phyloP scores from a whole-genome alignment of 2,888 invertebrate species.

The Drosophila prolongata region DNA sequence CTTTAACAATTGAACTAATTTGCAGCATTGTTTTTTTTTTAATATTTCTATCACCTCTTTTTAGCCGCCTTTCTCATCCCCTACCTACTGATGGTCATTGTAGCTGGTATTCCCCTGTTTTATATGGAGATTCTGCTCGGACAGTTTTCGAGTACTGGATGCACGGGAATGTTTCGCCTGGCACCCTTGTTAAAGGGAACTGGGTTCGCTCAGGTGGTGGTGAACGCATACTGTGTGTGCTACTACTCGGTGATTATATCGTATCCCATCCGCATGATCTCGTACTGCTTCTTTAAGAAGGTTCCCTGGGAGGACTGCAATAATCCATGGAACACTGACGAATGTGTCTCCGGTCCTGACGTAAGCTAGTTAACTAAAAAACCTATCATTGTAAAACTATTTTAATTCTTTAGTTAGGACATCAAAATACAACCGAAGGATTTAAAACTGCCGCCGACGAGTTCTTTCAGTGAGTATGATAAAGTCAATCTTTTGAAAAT shows the following conservation, averaged over 20 bases:
- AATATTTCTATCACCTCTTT: not conserved
- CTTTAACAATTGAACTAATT: too few species aligned
- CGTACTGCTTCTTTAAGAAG: conserved; percentile 87
- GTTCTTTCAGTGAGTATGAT: conserved; percentile 90
- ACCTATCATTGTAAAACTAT: not conserved
- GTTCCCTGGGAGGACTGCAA: conserved; percentile 92
- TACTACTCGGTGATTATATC: conserved; percentile 95
- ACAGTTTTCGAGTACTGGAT: conserved; percentile 93
- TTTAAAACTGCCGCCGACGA: conserved; percentile 90
- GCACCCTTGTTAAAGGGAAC: conserved; percentile 95
- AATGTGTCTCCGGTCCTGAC: conserved; percentile 86
- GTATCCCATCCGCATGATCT: conserved; percentile 92
- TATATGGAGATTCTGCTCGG: conserved; percentile 94
- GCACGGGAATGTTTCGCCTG: conserved; percentile 92
- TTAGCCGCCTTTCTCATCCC: conserved; percentile 92
- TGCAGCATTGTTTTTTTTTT: not conserved
- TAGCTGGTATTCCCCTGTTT: conserved; percentile 94
- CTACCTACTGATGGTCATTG: conserved; percentile 91
- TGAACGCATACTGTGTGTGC: conserved; percentile 91
- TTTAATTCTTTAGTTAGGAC: not conserved
- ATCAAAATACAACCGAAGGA: conserved; percentile 1
- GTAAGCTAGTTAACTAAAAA: conserved; percentile 19
- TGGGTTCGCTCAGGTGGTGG: conserved; percentile 92
- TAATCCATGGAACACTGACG: conserved; percentile 92
- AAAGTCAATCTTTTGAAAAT: not conserved